A percentile compares a stretch with the other conserved stretches of the same genome.
phyloP scores from a whole-genome alignment of 2,888 invertebrate species.

The Yponomeuta malinellus region DNA sequence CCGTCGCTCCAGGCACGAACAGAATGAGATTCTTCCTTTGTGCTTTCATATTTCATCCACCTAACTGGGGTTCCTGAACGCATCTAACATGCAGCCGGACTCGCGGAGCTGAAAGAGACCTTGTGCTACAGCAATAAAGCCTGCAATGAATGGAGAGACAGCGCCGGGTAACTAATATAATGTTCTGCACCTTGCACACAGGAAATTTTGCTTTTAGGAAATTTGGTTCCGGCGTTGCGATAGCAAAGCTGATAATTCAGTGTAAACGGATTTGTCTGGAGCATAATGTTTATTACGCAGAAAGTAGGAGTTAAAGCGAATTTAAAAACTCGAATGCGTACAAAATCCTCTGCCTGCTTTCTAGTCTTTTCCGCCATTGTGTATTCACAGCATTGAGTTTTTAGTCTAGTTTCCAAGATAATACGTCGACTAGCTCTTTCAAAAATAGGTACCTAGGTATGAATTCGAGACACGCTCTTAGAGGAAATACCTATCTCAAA shows the following conservation, averaged over 20 bases:
- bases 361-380: neutral
- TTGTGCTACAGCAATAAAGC: neutral
- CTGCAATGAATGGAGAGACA: neutral
- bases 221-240: slow-evolving; percentile 39
- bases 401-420: neutral
- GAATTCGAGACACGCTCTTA: neutral
- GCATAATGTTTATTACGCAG: slow-evolving; percentile 39
- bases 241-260: slow-evolving; percentile 49
- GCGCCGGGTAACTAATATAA: slow-evolving; percentile 35
- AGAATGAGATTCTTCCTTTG: slow-evolving; percentile 61
- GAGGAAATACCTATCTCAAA: neutral
- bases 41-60: slow-evolving; percentile 60
- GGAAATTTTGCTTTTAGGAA: slow-evolving; percentile 55
- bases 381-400: neutral
- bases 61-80: slow-evolving; percentile 41
- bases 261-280: slow-evolving; percentile 44
- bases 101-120: neutral
- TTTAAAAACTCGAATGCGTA: slow-evolving; percentile 32
- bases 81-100: slow-evolving; percentile 33
- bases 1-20: slow-evolving; percentile 46
- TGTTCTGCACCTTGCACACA: slow-evolving; percentile 44
- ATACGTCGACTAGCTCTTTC: neutral
- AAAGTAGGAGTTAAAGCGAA: slow-evolving; percentile 16
- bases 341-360: slow-evolving; percentile 21
- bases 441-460: too few relatives aligned